A percentile compares a stretch with the other conserved stretches of the same genome.
Conservation (phyloP, 1,140 invertebrate genomes). For the Cardiocondyla obscurior region DNA sequence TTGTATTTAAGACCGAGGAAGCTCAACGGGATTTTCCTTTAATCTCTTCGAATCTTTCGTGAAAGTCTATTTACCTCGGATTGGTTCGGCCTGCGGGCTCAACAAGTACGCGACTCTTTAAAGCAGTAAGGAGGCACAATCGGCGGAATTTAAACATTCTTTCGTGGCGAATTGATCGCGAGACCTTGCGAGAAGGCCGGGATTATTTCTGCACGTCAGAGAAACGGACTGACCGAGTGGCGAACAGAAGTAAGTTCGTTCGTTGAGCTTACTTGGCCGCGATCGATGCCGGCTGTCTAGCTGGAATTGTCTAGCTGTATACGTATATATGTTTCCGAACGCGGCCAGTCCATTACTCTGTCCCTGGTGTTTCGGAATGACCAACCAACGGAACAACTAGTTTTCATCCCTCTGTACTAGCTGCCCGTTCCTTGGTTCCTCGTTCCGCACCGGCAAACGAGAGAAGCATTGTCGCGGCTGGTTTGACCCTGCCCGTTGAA, state of each 20-base stretch:
- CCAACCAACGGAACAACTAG: slow-evolving; percentile 34
- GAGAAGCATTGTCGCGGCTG: neutral
- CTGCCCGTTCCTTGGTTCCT: neutral
- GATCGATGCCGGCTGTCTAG: slow-evolving; percentile 56
- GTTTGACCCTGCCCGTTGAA: neutral
- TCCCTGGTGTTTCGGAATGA: slow-evolving; percentile 43
- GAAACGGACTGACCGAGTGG: slow-evolving; percentile 4
- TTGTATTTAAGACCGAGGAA: neutral
- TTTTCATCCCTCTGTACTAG: slow-evolving; percentile 31
- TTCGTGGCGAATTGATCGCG: neutral
- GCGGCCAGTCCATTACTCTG: slow-evolving; percentile 43
- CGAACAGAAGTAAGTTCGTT: slow-evolving; percentile 31
- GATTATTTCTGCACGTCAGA: slow-evolving; percentile 52
- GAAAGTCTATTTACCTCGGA: neutral
- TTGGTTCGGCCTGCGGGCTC: neutral
- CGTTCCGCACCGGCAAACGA: slow-evolving; percentile 1
- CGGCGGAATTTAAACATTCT: slow-evolving; percentile 15
- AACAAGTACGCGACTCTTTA: slow-evolving; percentile 20
- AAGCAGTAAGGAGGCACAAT: neutral
- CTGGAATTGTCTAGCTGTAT: slow-evolving; percentile 15
- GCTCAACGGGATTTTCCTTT: neutral
- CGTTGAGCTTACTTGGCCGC: slow-evolving; percentile 32
- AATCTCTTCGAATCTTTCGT: neutral
- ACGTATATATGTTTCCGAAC: neutral
- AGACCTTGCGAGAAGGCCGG: neutral